These are phyloP conservation scores for Strix uralensis DNA, from an alignment of 2,113 vertebrate species.

Conservation along the genomic window DNA sequence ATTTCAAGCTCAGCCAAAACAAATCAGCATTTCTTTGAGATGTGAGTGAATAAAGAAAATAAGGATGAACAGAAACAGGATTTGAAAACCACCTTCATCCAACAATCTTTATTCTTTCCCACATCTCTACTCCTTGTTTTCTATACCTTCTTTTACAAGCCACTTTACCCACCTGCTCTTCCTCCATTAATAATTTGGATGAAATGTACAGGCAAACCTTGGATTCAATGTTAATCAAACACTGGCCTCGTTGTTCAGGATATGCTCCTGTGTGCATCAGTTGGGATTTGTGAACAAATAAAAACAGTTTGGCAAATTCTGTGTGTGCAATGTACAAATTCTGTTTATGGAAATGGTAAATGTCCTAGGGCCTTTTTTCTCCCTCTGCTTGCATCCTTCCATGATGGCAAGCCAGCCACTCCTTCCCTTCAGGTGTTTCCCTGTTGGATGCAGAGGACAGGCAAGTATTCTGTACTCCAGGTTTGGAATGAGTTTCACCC, in stretches of 20 bases:
- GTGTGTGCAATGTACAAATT: not conserved
- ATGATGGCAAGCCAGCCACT: not conserved
- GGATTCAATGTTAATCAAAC: not conserved
- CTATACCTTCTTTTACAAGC: not conserved
- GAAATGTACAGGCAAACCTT: not conserved
- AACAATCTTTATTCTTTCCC: not conserved
- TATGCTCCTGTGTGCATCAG: not conserved
- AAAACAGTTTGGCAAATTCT: not conserved
- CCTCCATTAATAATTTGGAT: not conserved
- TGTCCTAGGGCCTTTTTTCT: accelerated
- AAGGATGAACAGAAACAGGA: not conserved
- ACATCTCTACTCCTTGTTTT: not conserved
- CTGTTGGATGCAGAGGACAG: not conserved
- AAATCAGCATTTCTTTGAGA: not conserved
- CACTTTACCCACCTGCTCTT: not conserved
- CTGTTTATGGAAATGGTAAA: not conserved
- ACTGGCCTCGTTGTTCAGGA: not conserved
- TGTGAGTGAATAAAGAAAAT: not conserved
- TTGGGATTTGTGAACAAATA: not conserved
- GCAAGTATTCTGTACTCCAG: not conserved
- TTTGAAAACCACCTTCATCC: not conserved
- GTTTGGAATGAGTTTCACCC: not conserved
- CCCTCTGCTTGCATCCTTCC: not conserved
- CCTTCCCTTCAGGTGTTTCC: not conserved
- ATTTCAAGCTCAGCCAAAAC: not conserved